Percentiles rank a stretch among this genome's conserved stretches.
Evolutionary conservation across 1,140 invertebrate species (phyloP).

Genomic region (Panonychus citri): DNA sequence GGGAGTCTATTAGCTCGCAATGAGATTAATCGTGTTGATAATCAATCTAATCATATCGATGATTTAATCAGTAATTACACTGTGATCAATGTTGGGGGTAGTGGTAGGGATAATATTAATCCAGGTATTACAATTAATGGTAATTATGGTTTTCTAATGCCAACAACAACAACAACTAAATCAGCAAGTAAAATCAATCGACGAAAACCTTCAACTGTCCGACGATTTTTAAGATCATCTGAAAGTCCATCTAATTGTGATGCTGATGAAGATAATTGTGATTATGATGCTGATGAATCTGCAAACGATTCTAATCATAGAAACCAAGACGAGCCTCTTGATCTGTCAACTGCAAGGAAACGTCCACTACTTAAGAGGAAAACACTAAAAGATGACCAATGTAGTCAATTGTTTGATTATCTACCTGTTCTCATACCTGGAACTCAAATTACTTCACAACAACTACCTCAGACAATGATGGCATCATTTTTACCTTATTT

Average conservation of each 20-base stretch:
- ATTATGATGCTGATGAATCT: neutral
- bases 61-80: neutral
- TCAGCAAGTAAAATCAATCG: neutral
- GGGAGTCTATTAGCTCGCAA: neutral
- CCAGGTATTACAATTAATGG: no score
- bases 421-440: neutral
- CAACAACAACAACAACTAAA: neutral
- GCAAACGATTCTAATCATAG: neutral
- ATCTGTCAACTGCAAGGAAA: constrained; percentile 9
- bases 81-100: neutral
- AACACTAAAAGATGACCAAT: neutral
- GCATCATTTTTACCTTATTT: neutral
- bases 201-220: neutral
- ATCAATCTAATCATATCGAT: neutral
- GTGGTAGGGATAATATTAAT: neutral
- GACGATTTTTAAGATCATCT: neutral
- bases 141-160: neutral
- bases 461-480: neutral
- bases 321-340: constrained; percentile 7
- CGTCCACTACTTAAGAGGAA: neutral
- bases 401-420: neutral
- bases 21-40: no score
- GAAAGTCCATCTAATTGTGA: no score
- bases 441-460: neutral
- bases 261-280: neutral